phyloP scores from a whole-genome alignment of 1,140 invertebrate genomes.

The Forficula auricularia region DNA sequence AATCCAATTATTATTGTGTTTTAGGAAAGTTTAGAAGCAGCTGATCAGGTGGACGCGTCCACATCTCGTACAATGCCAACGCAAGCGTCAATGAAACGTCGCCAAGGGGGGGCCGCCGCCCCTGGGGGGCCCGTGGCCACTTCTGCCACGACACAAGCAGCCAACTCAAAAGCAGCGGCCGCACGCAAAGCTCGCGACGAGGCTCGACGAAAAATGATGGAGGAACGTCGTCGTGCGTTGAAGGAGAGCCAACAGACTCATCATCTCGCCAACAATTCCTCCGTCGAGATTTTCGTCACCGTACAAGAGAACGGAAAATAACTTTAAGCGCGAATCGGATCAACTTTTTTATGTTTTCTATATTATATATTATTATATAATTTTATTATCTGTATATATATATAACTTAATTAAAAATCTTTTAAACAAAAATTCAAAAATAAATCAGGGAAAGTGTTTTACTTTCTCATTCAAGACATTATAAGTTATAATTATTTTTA shows the following conservation, averaged over 20 bases:
- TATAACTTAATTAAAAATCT: too few relatives aligned
- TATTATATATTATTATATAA: too few relatives aligned
- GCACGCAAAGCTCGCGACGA: conserved; percentile 50
- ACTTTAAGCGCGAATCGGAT: too few relatives aligned
- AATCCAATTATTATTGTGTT: conserved; percentile 1
- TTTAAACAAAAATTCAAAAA: too few relatives aligned
- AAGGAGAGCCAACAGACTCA: conserved; percentile 27
- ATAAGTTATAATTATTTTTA: too few relatives aligned
- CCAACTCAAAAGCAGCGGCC: conserved; percentile 18
- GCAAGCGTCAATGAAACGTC: conserved; percentile 15
- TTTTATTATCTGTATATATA: too few relatives aligned
- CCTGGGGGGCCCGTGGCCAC: neutral
- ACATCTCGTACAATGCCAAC: neutral
- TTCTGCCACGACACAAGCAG: too few relatives aligned
- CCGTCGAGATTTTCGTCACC: conserved; percentile 41
- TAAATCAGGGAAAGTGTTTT: too few relatives aligned
- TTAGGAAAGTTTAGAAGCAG: neutral
- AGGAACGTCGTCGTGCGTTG: conserved; percentile 53
- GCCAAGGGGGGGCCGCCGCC: conserved; percentile 5
- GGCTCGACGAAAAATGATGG: conserved; percentile 58
- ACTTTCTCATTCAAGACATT: too few relatives aligned
- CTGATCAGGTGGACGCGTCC: neutral
- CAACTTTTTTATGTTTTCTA: too few relatives aligned
- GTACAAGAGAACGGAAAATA: conserved; percentile 15
- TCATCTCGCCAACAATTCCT: conserved; percentile 19